A percentile compares a stretch with the other conserved stretches of the same genome.
Conservation (phyloP, 2,888 invertebrate species). For the Eustalomyia histrio region DNA sequence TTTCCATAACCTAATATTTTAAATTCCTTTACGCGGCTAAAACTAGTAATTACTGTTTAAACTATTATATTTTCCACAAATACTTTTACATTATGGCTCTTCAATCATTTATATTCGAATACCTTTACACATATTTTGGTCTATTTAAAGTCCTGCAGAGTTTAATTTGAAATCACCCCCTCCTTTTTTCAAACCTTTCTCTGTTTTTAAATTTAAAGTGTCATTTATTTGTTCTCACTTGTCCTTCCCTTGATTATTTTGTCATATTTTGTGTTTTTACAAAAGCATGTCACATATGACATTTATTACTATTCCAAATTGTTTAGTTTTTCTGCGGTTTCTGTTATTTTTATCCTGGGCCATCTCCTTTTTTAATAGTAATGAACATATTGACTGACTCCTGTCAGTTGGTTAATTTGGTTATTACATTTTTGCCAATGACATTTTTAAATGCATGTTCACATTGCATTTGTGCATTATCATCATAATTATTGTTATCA, state of each 20-base stretch:
- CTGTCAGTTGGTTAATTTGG: conserved; percentile 50
- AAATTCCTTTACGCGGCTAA: conserved; percentile 53
- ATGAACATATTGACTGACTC: background rate
- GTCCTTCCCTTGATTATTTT: conserved; percentile 53
- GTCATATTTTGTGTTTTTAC: conserved; percentile 38
- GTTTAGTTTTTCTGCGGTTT: conserved; percentile 46
- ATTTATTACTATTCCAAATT: conserved; percentile 38
- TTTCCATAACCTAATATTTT: conserved; percentile 46
- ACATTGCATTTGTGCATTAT: conserved; percentile 61
- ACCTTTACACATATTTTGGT: conserved; percentile 55
- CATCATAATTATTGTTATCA: conserved; percentile 64
- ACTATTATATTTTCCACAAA: conserved; percentile 31
- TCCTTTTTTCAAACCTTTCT: conserved; percentile 30
- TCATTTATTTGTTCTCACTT: conserved; percentile 53
- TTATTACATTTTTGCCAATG: conserved; percentile 47
- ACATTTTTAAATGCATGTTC: conserved; percentile 55
- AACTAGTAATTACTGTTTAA: conserved; percentile 47
- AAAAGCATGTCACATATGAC: conserved; percentile 60
- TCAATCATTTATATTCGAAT: conserved; percentile 51
- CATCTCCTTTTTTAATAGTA: conserved; percentile 26
- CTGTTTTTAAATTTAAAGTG: conserved; percentile 30
- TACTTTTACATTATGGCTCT: conserved; percentile 44
- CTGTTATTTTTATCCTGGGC: conserved; percentile 44
- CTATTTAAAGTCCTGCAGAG: conserved; percentile 39
- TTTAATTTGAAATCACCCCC: conserved; percentile 49